These are phyloP conservation scores for Ambastaia sidthimunki DNA, from an alignment of 2,797 vertebrate species.

Conservation along the genomic window DNA sequence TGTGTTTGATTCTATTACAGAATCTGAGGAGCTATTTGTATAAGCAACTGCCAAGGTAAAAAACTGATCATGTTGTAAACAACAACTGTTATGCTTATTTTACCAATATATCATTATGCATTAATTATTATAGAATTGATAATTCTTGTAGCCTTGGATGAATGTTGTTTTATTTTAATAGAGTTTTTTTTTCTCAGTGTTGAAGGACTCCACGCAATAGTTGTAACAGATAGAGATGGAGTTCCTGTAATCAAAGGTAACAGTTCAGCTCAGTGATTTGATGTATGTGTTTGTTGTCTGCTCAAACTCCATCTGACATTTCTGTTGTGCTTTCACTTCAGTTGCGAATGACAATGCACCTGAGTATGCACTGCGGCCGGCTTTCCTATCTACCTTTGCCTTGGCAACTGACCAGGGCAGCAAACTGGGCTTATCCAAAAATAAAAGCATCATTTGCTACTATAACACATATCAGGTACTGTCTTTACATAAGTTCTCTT, in stretches of 20 bases:
- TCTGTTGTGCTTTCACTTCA: constrained; percentile 57
- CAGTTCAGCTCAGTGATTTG: not conserved
- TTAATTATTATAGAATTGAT: not conserved
- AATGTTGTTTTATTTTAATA: not conserved
- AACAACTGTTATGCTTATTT: not conserved
- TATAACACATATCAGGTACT: constrained; percentile 90
- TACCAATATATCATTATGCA: not conserved
- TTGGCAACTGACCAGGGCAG: constrained; percentile 97
- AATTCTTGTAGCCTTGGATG: not conserved
- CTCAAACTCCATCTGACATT: not conserved
- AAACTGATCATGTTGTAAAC: not conserved
- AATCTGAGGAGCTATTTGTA: constrained; percentile 92
- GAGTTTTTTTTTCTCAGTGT: constrained; percentile 73
- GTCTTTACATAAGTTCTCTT: not conserved
- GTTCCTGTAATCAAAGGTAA: constrained; percentile 97
- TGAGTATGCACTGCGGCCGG: constrained; percentile 90
- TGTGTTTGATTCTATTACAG: constrained; percentile 69
- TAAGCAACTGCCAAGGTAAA: constrained; percentile 92
- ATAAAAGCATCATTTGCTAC: constrained; percentile 99
- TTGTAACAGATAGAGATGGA: constrained; percentile 93
- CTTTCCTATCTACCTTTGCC: constrained; percentile 94
- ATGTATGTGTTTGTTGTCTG: not conserved
- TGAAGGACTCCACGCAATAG: constrained; percentile 95
- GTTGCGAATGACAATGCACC: constrained; percentile 96
- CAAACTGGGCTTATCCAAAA: constrained; percentile 96